Evolutionary conservation across 2,888 invertebrate genomes (phyloP).

Genomic region (Campaea margaritaria): DNA sequence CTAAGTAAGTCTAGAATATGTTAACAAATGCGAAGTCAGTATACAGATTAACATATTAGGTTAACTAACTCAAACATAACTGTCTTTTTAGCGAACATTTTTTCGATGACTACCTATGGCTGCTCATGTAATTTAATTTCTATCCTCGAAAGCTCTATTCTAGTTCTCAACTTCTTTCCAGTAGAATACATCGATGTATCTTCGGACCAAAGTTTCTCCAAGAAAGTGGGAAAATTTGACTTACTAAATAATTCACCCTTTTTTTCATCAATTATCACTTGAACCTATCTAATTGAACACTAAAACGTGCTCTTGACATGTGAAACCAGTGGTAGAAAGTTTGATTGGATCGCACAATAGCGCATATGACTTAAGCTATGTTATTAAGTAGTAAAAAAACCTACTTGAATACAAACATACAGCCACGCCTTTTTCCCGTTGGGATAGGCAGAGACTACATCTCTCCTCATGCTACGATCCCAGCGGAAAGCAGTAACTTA

Average conservation of each 20-base stretch:
- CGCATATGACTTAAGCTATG: slow-evolving; percentile 3
- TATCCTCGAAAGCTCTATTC: too few species aligned
- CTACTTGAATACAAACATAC: too few species aligned
- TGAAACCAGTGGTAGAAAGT: slow-evolving; percentile 40
- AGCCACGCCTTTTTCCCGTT: too few species aligned
- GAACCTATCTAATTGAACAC: slow-evolving; percentile 17
- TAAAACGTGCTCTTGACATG: slow-evolving; percentile 29
- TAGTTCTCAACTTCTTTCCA: not conserved
- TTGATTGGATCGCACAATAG: slow-evolving; percentile 36
- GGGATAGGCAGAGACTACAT: too few species aligned
- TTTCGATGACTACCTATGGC: too few species aligned
- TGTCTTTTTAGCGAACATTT: too few species aligned
- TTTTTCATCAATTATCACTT: slow-evolving; percentile 25
- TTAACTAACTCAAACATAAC: too few species aligned
- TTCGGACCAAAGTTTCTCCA: not conserved
- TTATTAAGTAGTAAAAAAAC: slow-evolving; percentile 6
- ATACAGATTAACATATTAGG: too few species aligned
- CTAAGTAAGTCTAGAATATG: slow-evolving; percentile 11
- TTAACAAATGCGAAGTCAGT: too few species aligned
- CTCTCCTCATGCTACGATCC: too few species aligned
- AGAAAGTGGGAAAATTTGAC: not conserved
- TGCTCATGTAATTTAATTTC: too few species aligned
- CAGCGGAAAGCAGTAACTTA: too few species aligned
- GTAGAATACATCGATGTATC: not conserved
- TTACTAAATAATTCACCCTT: not conserved